Base-by-base conservation (phyloP, 2,113 vertebrate genomes). In the Ameiurus melas region DNA sequence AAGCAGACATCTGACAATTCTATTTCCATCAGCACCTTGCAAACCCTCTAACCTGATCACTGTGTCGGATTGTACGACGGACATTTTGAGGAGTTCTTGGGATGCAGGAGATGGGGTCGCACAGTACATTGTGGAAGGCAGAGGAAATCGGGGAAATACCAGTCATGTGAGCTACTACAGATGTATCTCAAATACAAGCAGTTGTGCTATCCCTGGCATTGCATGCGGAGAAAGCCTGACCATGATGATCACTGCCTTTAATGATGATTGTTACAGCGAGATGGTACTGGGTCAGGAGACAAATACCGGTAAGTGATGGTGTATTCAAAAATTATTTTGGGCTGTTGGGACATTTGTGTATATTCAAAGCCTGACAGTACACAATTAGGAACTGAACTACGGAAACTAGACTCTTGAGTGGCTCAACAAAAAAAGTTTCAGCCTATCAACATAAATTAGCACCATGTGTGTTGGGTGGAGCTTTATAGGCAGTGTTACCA, bases 171-270 rank as follows among this genome's bases (percentile, higher is more conserved):
- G 47, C 58, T 30, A n/a, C 19, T 96, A 95, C 93, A 95, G 75
- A 91, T 97, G 96, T 92, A 95, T 16, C 88, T 93, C 96, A 3
- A 20, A 39, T 10, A 93, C 91, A 22, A 95, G 92, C 93, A 96
- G 93, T 92, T 97, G 96, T 47, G 88, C 86, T 33, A 95, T 96
- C 7, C 1, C 87, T 0, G 91, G 89, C 1, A 7, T 96, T n/a
- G 33, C 60, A 0, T 97, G 96, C 51, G 96, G 96, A 66, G 93
- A 96, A 39, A 91, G 92, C 58, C 81, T 97, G 78, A 94, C 90
- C 0, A 53, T 94, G n/a, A 91, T 84, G 86, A 93, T 96, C 89
- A 95, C 92, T 1, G 92, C 96, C 12, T 93, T 83, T 20, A 94
- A 96, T 4, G 14, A 94, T 0, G 87, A 96, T 16, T 97, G 96